phyloP scores from a whole-genome alignment of 1,140 invertebrate species.

The Cherax destructor region DNA sequence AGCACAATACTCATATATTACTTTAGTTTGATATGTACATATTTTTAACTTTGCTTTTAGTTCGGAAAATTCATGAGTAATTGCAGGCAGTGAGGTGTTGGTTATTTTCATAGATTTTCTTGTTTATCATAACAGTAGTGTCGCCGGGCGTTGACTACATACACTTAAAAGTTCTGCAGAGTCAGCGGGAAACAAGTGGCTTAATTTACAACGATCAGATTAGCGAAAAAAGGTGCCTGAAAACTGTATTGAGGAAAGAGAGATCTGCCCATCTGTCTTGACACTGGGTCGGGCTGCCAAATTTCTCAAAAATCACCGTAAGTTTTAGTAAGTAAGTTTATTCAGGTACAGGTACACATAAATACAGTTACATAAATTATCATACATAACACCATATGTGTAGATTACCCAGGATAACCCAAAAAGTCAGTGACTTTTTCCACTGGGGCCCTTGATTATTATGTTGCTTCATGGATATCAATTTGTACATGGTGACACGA shows the following conservation, averaged over 20 bases:
- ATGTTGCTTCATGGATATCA: not conserved
- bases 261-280: constrained; percentile 5
- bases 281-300: not conserved
- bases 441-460: too few relatives aligned
- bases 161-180: not conserved
- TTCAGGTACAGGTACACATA: too few relatives aligned
- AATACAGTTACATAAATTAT: too few relatives aligned
- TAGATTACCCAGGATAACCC: too few relatives aligned
- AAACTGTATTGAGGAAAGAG: not conserved
- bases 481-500: too few relatives aligned
- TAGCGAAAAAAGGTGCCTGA: not conserved
- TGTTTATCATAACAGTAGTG: constrained; percentile 15
- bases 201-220: not conserved
- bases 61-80: constrained; percentile 33
- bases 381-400: too few relatives aligned
- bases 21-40: not conserved
- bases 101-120: constrained; percentile 41
- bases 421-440: too few relatives aligned
- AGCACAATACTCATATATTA: not conserved
- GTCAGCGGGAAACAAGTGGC: not conserved
- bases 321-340: not conserved
- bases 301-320: not conserved
- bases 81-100: constrained; percentile 44
- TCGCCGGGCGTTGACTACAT: not conserved
- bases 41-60: not conserved